Percentiles rank a stretch among this genome's conserved stretches.
phyloP scores from a whole-genome alignment of 2,797 vertebrate species.

The Centroberyx gerrardi region DNA sequence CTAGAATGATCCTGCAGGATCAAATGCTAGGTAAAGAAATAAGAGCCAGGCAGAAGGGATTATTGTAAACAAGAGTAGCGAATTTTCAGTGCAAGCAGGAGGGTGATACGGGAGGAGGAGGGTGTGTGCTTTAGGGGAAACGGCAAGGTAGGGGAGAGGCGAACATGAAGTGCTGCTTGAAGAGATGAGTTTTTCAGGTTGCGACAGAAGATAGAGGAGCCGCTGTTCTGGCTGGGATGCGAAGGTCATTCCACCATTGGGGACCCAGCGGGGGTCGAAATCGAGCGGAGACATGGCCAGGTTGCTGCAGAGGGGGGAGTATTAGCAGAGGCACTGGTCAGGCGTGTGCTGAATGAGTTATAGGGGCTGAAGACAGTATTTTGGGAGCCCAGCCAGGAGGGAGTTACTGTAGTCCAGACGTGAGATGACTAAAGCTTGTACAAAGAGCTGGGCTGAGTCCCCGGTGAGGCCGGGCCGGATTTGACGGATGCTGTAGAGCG shows the following conservation, averaged over 20 bases:
- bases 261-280: constrained; percentile 33
- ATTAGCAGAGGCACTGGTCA: background rate
- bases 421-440: constrained; percentile 52
- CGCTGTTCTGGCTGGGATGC: constrained; percentile 27
- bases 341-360: constrained; percentile 11
- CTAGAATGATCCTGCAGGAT: constrained; percentile 39
- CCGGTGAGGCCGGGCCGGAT: background rate
- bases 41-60: constrained; percentile 39
- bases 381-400: constrained; percentile 14
- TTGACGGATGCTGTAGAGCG: background rate
- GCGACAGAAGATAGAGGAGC: constrained; percentile 11
- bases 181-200: constrained; percentile 36
- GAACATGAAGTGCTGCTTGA: constrained; percentile 30
- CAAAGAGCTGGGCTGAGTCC: constrained; percentile 25
- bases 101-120: constrained; percentile 45
- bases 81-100: constrained; percentile 21
- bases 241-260: constrained; percentile 60
- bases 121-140: constrained; percentile 35
- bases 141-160: constrained; percentile 8
- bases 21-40: constrained; percentile 35
- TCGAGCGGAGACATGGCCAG: constrained; percentile 18
- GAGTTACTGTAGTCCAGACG: constrained; percentile 10
- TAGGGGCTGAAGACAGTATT: constrained; percentile 13
- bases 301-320: background rate
- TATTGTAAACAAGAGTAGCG: constrained; percentile 19